Base-by-base conservation (phyloP, 2,797 vertebrate species). In the Astyanax mexicanus region DNA sequence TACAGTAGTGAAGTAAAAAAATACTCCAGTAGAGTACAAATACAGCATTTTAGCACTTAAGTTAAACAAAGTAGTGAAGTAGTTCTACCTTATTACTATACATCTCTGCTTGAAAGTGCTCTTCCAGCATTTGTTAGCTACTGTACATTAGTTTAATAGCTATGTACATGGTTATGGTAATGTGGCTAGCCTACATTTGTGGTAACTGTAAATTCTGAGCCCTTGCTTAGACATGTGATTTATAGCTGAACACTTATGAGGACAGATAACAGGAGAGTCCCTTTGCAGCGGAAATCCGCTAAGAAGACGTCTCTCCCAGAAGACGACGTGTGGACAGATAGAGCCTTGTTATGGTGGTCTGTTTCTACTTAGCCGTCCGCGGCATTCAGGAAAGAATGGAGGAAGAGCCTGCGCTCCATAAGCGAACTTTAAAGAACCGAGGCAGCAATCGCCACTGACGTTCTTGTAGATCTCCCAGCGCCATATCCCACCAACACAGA, bases 391-490 rank as follows among this genome's bases (percentile, higher is more conserved):
- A 74, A 74, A 61, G 68, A 76, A 66, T 49, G 3, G 6, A 51
- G 68, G 52, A 51, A 51, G 67, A 47, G n/a, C 15, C 51, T 17
- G 49, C 38, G 57, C 49, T 17, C 55, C 52, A 67, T 21, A 13
- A 67, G 64, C 27, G 32, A 6, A 6, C 58, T 58, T 70, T 77
- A 75, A 45, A 32, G 75, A 54, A 64, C 19, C 29, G 52, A 61
- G 75, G 69, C 70, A 52, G 60, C 66, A 77, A 75, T 79, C 68
- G 64, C 55, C 64, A 74, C 61, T 74, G 74, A 71, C 80, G 57
- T 62, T 71, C 61, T 60, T 61, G 60, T 61, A 81, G 51, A n/a
- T 57, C 40, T 67, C 69, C 68, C 72, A 78, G 49, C 51, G 8
- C 72, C 61, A n/a, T 69, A 62, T 27, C 77, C 29, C 38, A 74